Evolutionary conservation across 2,888 invertebrate genomes (phyloP).

Genomic region (Melanargia galathea): DNA sequence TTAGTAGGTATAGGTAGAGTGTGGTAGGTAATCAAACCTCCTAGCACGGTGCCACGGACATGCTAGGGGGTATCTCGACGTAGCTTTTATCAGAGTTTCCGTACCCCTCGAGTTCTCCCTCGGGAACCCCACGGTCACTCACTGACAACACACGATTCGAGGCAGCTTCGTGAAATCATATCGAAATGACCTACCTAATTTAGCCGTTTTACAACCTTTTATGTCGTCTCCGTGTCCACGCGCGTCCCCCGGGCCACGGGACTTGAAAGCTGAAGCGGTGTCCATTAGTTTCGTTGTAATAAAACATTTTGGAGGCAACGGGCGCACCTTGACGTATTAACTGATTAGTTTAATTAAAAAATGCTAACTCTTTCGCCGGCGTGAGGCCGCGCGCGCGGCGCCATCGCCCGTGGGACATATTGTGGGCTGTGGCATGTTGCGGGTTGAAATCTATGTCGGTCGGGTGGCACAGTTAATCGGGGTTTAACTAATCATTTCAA

Average conservation of each 20-base stretch:
- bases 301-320: slow-evolving; percentile 45
- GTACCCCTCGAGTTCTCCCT: slow-evolving; percentile 2
- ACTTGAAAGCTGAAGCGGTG: slow-evolving; percentile 40
- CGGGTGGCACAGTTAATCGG: slow-evolving; percentile 41
- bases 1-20: too few species aligned
- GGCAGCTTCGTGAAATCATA: slow-evolving; percentile 34
- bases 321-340: slow-evolving; percentile 72
- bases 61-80: too few species aligned
- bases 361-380: slow-evolving; percentile 74
- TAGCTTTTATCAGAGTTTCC: background rate
- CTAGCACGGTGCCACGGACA: too few species aligned
- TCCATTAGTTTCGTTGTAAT: slow-evolving; percentile 41
- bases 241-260: slow-evolving; percentile 32
- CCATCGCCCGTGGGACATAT: too few species aligned
- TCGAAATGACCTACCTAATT: slow-evolving; percentile 41
- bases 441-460: slow-evolving; percentile 68
- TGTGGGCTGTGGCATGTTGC: slow-evolving; percentile 59
- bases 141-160: slow-evolving; percentile 10
- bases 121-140: slow-evolving; percentile 3
- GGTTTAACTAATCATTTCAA: slow-evolving; percentile 1
- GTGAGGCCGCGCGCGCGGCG: slow-evolving; percentile 43
- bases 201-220: slow-evolving; percentile 32
- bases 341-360: slow-evolving; percentile 80
- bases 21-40: too few species aligned
- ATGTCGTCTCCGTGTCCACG: slow-evolving; percentile 28